Evolutionary conservation across 1,140 invertebrate species (phyloP).

Genomic region (Lethrus apterus): DNA sequence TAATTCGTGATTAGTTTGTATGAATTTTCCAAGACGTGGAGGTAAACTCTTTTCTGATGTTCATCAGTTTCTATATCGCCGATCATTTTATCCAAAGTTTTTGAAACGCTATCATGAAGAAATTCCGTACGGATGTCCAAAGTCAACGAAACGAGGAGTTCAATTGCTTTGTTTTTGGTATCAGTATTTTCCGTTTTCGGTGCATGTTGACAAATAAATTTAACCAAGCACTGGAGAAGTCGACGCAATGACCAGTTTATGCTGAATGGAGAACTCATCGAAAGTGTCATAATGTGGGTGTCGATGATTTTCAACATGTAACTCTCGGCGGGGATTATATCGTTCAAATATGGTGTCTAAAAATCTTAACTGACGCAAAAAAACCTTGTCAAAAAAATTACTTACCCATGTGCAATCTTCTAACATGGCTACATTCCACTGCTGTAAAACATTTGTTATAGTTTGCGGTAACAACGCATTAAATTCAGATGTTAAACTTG

Average conservation of each 20-base stretch:
- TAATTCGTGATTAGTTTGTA: constrained; percentile 61
- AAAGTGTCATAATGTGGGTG: constrained; percentile 49
- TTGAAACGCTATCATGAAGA: constrained; percentile 55
- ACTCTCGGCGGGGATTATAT: constrained; percentile 76
- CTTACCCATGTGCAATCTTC: constrained; percentile 37
- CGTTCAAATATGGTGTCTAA: constrained; percentile 64
- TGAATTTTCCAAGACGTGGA: constrained; percentile 58
- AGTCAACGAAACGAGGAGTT: constrained; percentile 63
- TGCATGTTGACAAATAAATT: constrained; percentile 60
- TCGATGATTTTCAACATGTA: constrained; percentile 61
- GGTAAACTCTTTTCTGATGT: constrained; percentile 55
- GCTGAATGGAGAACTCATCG: constrained; percentile 50
- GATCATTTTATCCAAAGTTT: constrained; percentile 59
- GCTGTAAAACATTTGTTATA: constrained; percentile 53
- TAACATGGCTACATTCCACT: constrained; percentile 51
- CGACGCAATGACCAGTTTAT: constrained; percentile 63
- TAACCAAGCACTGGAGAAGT: constrained; percentile 55
- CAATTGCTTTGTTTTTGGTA: constrained; percentile 40
- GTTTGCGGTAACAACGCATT: constrained; percentile 50
- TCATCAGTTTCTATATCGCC: constrained; percentile 56
- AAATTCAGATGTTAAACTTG: constrained; percentile 49
- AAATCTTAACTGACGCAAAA: constrained; percentile 28
- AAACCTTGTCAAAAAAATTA: constrained; percentile 14
- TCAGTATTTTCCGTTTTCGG: constrained; percentile 46
- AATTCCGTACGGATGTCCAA: constrained; percentile 69